Evolutionary conservation across 2,113 vertebrate species (phyloP).

Genomic region (Leucopsar rothschildi): DNA sequence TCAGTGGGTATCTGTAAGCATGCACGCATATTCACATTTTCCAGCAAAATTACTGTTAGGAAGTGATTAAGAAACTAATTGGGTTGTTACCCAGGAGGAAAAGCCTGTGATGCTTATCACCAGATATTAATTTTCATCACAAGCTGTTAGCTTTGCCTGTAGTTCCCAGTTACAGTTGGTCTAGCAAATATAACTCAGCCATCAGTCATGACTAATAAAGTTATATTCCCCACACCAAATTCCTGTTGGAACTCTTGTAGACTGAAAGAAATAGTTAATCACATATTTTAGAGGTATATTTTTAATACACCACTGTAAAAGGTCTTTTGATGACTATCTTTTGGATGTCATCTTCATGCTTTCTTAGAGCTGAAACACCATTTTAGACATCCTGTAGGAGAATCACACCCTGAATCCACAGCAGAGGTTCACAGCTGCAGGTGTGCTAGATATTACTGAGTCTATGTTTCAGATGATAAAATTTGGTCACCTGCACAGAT

Average conservation of each 20-base stretch:
- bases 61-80: constrained; percentile 44
- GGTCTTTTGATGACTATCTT: neutral
- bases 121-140: neutral
- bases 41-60: neutral
- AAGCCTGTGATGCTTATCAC: neutral
- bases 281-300: neutral
- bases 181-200: neutral
- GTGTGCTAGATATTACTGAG: neutral
- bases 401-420: neutral
- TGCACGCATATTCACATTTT: neutral
- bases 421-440: neutral
- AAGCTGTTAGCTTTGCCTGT: neutral
- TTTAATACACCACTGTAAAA: neutral
- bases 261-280: neutral
- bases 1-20: neutral
- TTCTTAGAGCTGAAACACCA: neutral
- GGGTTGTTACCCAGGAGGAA: constrained; percentile 7
- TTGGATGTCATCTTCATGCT: neutral
- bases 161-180: neutral
- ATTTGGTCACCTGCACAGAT: neutral
- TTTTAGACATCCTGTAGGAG: neutral
- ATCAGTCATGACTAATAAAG: neutral
- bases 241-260: neutral
- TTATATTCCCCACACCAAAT: neutral
- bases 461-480: neutral